Evolutionary conservation across 1,140 invertebrate genomes (phyloP), one percentile per base, ranked within the genome.

Genomic region (Triops cancriformis): DNA sequence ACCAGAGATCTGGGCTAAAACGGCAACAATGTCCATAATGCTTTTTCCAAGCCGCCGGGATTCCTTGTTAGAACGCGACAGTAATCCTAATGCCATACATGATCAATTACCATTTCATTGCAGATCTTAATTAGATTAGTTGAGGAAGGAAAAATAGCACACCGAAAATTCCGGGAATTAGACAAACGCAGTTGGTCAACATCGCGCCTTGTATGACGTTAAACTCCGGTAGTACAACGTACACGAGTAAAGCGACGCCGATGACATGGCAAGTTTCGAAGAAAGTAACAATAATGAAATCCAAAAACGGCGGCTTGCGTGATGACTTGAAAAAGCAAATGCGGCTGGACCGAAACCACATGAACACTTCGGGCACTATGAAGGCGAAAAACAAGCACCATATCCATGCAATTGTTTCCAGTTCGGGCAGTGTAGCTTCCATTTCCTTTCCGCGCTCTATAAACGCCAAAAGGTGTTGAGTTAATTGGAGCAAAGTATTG

Each of bases 181-280:
- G 91, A 84, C 94, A 97, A 23, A 98, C 89, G 82, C 94, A 97
- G 85, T 96, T 97, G 9, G 96, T 96, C 31, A 98, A 85, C 92
- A 98, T 95, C 11, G 94, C 91, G 3, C 93, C 95, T 85, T 95
- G 93, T 43, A 97, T 90, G 27, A 95, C 94, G 84, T 98, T 94
- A 42, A 98, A 83, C 82, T 95, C 91, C 0, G 97, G 96, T 6
- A 98, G 87, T 43, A 98, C 90, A 37, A 91, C 88, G 82, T 96
- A 95, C 79, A 96, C 90, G 79, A 98, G 85, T 26, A 97, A 83
- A 3, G 91, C 91, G 42, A 97, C 83, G 1, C 97, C 97, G 73
- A 95, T 85, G 0, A 93, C 91, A 82, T 97, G 95, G 12, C 94
- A 86, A 0, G 93, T 92, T 86, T 98, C 96, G 83, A 95, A 91